Percentiles rank a stretch among this genome's conserved stretches.
Evolutionary conservation across 1,140 invertebrate species (phyloP).

Genomic region (Listronotus oregonensis): DNA sequence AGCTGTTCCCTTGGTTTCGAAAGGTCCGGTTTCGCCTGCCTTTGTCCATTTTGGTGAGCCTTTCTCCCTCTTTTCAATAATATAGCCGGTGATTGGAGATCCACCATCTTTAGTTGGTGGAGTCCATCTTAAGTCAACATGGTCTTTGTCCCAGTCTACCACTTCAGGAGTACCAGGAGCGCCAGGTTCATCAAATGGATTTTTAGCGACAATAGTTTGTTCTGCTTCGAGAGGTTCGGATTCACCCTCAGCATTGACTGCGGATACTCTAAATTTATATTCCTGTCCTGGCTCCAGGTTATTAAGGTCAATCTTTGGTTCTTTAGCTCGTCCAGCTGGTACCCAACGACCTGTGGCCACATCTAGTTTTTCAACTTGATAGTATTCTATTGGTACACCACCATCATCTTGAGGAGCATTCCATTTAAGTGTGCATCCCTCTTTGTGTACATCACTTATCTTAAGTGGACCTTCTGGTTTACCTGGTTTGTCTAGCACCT

Average conservation of each 20-base stretch:
- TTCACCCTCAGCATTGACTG: constrained; percentile 94
- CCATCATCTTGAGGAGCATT: constrained; percentile 91
- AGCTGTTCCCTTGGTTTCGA: constrained; percentile 78
- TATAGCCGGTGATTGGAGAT: constrained; percentile 89
- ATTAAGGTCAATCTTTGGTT: constrained; percentile 82
- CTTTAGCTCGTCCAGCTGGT: constrained; percentile 76
- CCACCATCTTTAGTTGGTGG: constrained; percentile 89
- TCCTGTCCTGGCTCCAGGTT: constrained; percentile 89
- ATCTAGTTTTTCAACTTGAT: constrained; percentile 91
- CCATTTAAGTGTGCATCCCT: constrained; percentile 93
- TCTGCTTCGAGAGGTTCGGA: constrained; percentile 90
- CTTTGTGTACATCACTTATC: constrained; percentile 86
- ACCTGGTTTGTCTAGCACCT: constrained; percentile 84
- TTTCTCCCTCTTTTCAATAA: constrained; percentile 93
- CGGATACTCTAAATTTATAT: constrained; percentile 95
- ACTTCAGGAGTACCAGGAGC: constrained; percentile 87
- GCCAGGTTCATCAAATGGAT: constrained; percentile 96
- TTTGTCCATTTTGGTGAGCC: constrained; percentile 86
- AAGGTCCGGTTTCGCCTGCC: constrained; percentile 76
- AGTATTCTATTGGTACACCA: constrained; percentile 88
- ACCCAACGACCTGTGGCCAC: constrained; percentile 84
- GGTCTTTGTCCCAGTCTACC: constrained; percentile 93
- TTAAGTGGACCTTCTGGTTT: constrained; percentile 92
- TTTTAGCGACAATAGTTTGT: constrained; percentile 91
- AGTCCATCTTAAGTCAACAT: constrained; percentile 90